Evolutionary conservation across 2,797 vertebrate genomes (phyloP).

Genomic region (Megaceryle alcyon): DNA sequence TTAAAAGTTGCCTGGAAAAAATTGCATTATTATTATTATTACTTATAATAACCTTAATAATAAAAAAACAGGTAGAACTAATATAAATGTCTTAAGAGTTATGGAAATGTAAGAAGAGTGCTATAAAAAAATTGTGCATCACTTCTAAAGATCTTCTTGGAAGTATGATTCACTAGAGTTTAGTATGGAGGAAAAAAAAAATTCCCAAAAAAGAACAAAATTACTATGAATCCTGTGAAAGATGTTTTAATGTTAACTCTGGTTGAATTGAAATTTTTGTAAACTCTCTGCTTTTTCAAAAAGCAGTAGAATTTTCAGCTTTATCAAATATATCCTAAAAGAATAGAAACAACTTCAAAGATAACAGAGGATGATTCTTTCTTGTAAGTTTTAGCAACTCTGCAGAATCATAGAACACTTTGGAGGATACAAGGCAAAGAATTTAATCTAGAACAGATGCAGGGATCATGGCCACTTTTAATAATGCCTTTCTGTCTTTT

Average conservation of each 20-base stretch:
- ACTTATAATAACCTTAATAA: not conserved
- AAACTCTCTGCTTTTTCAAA: not conserved
- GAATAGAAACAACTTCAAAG: not conserved
- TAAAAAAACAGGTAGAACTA: not conserved
- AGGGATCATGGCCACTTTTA: not conserved
- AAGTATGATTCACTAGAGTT: not conserved
- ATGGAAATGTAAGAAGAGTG: not conserved
- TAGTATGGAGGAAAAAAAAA: not conserved
- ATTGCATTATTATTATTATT: not conserved
- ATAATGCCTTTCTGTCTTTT: not conserved
- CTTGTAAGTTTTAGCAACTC: not conserved
- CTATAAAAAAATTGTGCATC: not conserved
- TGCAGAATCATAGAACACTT: not conserved
- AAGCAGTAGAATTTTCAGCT: not conserved
- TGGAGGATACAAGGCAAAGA: not conserved
- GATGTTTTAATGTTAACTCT: not conserved
- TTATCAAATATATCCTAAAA: not conserved
- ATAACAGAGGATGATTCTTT: not conserved
- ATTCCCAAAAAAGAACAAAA: not conserved
- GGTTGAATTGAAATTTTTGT: not conserved
- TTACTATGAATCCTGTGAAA: not conserved
- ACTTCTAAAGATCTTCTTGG: not conserved
- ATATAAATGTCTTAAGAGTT: not conserved
- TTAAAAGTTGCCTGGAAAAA: slow-evolving; percentile 80
- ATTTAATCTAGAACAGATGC: not conserved